Evolutionary conservation across 2,888 invertebrate genomes (phyloP).

Genomic region (Synanthedon tipuliformis): DNA sequence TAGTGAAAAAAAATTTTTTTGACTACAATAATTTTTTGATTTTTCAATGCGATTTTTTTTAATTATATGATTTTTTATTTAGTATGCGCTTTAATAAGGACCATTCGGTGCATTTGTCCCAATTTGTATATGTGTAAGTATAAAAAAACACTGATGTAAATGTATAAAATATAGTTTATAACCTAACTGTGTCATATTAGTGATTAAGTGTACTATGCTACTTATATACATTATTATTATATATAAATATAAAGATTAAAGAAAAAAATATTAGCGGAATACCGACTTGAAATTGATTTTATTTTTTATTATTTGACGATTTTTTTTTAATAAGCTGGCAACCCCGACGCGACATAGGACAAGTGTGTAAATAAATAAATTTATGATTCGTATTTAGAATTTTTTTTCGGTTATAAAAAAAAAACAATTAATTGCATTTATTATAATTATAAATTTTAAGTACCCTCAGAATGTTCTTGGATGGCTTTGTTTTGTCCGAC

Average conservation of each 20-base stretch:
- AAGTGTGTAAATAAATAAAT: slow-evolving; percentile 62
- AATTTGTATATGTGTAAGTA: slow-evolving; percentile 64
- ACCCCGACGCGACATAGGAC: slow-evolving; percentile 28
- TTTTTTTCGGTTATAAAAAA: slow-evolving; percentile 49
- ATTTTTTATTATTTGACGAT: neutral
- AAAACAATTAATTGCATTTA: slow-evolving; percentile 49
- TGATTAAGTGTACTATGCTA: slow-evolving; percentile 63
- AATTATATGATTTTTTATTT: neutral
- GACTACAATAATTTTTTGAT: too few species aligned
- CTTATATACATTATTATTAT: slow-evolving; percentile 48
- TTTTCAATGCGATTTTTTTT: too few species aligned
- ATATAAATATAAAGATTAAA: slow-evolving; percentile 36
- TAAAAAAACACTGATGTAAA: slow-evolving; percentile 49
- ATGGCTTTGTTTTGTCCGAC: slow-evolving; percentile 56
- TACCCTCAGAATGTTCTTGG: slow-evolving; percentile 57
- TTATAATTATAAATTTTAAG: slow-evolving; percentile 34
- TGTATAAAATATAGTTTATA: slow-evolving; percentile 59
- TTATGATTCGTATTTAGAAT: slow-evolving; percentile 46
- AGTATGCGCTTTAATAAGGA: slow-evolving; percentile 13
- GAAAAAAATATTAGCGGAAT: slow-evolving; percentile 55
- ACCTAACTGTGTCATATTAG: slow-evolving; percentile 70
- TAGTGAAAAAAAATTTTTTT: too few species aligned
- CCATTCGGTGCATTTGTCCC: slow-evolving; percentile 32
- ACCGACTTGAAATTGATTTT: slow-evolving; percentile 30
- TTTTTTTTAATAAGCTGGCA: slow-evolving; percentile 27